Conservation (phyloP, 2,113 vertebrate genomes). For the Brachyhypopomus occidentalis region DNA sequence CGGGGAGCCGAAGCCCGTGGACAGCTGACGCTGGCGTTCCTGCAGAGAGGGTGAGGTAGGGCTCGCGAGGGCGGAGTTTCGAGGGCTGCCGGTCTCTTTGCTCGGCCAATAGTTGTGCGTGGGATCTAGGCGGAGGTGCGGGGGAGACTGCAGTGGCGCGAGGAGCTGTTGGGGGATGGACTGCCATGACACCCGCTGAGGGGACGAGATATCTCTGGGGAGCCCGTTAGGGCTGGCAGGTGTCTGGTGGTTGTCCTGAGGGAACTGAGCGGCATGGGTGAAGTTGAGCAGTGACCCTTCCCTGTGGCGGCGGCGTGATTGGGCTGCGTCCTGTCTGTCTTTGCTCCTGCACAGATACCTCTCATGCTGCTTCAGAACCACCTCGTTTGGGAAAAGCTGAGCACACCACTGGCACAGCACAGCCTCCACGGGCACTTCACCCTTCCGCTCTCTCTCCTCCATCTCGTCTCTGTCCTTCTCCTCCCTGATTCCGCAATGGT, state of each 20-base stretch:
- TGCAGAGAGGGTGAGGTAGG: slow-evolving; percentile 59
- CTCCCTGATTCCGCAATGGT: slow-evolving; percentile 16
- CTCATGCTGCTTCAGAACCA: slow-evolving; percentile 74
- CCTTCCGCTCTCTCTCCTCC: slow-evolving; percentile 46
- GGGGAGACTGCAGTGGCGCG: slow-evolving; percentile 65
- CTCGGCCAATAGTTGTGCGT: slow-evolving; percentile 59
- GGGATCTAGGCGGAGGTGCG: slow-evolving; percentile 53
- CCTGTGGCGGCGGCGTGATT: slow-evolving; percentile 51
- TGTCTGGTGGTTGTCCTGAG: slow-evolving; percentile 34
- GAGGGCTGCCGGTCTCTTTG: slow-evolving; percentile 63
- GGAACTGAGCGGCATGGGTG: slow-evolving; percentile 47
- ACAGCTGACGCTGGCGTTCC: slow-evolving; percentile 56
- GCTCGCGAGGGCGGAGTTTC: slow-evolving; percentile 48
- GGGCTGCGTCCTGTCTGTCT: slow-evolving; percentile 56
- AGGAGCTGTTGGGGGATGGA: slow-evolving; percentile 68
- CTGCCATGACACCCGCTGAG: slow-evolving; percentile 68
- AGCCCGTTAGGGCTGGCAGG: slow-evolving; percentile 59
- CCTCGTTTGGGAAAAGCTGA: slow-evolving; percentile 72
- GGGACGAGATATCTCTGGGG: slow-evolving; percentile 61
- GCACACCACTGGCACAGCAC: slow-evolving; percentile 70
- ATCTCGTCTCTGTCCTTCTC: slow-evolving; percentile 23
- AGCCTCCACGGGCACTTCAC: slow-evolving; percentile 50
- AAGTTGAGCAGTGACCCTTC: slow-evolving; percentile 53
- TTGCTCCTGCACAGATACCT: slow-evolving; percentile 72
- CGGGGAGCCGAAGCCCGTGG: slow-evolving; percentile 64